Evolutionary conservation across 2,888 invertebrate genomes (phyloP).

Genomic region (Heliconius hortense): DNA sequence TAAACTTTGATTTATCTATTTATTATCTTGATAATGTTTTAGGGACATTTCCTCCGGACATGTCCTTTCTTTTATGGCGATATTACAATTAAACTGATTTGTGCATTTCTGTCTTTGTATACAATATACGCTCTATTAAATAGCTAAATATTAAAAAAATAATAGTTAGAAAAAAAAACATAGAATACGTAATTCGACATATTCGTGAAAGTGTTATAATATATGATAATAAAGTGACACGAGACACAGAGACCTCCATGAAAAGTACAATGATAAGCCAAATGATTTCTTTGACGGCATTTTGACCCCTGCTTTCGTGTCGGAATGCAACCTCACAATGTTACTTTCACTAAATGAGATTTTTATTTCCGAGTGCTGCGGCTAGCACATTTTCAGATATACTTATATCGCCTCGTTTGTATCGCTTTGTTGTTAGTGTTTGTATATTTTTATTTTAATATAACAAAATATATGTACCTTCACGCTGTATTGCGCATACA

Average conservation of each 20-base stretch:
- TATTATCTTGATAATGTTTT: not conserved
- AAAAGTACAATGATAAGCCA: conserved; percentile 34
- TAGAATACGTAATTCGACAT: not conserved
- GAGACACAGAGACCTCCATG: conserved; percentile 18
- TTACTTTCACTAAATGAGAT: conserved; percentile 46
- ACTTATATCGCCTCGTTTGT: not conserved
- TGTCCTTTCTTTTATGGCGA: not conserved
- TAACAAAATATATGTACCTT: not conserved
- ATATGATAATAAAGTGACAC: conserved; percentile 8
- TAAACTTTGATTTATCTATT: conserved; percentile 18
- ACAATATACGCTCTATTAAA: not conserved
- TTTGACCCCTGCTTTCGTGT: conserved; percentile 46
- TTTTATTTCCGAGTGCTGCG: conserved; percentile 26
- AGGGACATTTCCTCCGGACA: not conserved
- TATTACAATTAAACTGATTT: not conserved
- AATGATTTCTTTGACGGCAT: conserved; percentile 35
- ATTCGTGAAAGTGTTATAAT: conserved; percentile 7
- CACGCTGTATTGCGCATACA: no score
- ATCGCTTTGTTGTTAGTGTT: not conserved
- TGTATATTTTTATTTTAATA: not conserved
- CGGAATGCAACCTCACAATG: conserved; percentile 46
- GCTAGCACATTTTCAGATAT: conserved; percentile 11
- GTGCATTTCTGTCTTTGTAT: not conserved
- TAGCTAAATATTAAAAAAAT: not conserved
- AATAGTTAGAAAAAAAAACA: not conserved